phyloP scores from a whole-genome alignment of 37 sponge, comb jelly and placozoan genomes.

The Mnemiopsis leidyi region DNA sequence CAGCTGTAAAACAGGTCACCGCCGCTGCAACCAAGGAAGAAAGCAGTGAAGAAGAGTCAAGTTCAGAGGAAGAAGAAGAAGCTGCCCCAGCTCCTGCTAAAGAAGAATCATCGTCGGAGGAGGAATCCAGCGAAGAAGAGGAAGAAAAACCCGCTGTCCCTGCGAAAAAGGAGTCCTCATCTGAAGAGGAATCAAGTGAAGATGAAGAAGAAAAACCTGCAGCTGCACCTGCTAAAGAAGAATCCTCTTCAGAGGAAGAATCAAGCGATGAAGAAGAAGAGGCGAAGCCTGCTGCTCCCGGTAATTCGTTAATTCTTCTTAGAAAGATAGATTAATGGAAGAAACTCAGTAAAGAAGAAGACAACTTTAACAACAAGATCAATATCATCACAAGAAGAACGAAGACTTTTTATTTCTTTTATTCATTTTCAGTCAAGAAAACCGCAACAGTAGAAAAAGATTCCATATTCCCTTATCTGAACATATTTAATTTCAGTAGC shows the following conservation, averaged over 20 bases:
- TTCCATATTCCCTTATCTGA: too few relatives aligned
- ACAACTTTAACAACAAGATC: too few relatives aligned
- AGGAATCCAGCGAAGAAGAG: slow-evolving; percentile 62
- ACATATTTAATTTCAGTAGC: neutral
- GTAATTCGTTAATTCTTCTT: too few relatives aligned
- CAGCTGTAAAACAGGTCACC: slow-evolving; percentile 12
- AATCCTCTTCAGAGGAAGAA: slow-evolving; percentile 35
- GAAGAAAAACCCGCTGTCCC: slow-evolving; percentile 63
- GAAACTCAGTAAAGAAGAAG: too few relatives aligned
- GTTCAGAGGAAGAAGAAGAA: slow-evolving; percentile 48
- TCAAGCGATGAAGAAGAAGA: slow-evolving; percentile 61
- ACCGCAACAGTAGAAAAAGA: too few relatives aligned
- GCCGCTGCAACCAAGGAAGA: neutral
- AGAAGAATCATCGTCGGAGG: slow-evolving; percentile 36
- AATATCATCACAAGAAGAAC: too few relatives aligned
- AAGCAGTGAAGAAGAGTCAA: slow-evolving; percentile 39
- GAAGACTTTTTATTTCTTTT: too few relatives aligned
- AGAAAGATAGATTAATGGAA: too few relatives aligned
- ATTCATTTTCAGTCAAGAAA: too few relatives aligned
- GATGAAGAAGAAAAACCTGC: slow-evolving; percentile 12
- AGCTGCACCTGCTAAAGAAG: neutral
- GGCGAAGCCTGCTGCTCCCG: neutral
- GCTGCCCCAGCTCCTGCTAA: slow-evolving; percentile 27
- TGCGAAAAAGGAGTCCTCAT: neutral
- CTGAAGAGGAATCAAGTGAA: slow-evolving; percentile 36